phyloP scores from a whole-genome alignment of 2,113 vertebrate genomes.

The Leptobrachium ailaonicum region DNA sequence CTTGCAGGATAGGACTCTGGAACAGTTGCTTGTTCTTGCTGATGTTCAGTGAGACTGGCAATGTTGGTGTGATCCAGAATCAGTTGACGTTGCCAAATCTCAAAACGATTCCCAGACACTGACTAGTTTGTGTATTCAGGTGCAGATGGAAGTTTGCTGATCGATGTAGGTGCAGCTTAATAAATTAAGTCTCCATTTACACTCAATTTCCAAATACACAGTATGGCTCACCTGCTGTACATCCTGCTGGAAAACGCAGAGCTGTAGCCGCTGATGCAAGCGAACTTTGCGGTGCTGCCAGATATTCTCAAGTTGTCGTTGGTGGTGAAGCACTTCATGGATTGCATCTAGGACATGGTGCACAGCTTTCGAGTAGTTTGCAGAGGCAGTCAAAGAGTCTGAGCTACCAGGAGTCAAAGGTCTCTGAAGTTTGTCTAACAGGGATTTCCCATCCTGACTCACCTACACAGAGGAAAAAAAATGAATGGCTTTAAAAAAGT shows the following conservation, averaged over 20 bases:
- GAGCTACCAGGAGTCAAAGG: slow-evolving; percentile 92
- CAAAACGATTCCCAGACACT: too few relatives aligned
- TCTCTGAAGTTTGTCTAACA: slow-evolving; percentile 93
- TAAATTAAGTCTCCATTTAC: too few relatives aligned
- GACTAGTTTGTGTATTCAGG: too few relatives aligned
- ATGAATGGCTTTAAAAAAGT: too few relatives aligned
- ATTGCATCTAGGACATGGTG: slow-evolving; percentile 94
- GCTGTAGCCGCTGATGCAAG: slow-evolving; percentile 91
- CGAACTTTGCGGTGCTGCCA: slow-evolving; percentile 98
- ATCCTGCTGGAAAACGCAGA: slow-evolving; percentile 96
- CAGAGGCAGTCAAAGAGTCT: slow-evolving; percentile 88
- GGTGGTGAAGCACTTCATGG: slow-evolving; percentile 95
- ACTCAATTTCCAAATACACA: background rate
- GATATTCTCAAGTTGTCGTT: slow-evolving; percentile 94
- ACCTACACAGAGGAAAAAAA: slow-evolving; percentile 68
- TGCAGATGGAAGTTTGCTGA: too few relatives aligned
- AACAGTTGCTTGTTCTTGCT: too few relatives aligned
- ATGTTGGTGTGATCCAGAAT: too few relatives aligned
- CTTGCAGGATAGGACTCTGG: too few relatives aligned
- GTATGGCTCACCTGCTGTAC: slow-evolving; percentile 84
- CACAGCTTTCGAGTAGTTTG: slow-evolving; percentile 96
- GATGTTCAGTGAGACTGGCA: too few relatives aligned
- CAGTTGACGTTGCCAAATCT: too few relatives aligned
- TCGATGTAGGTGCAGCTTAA: too few relatives aligned
- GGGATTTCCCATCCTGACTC: slow-evolving; percentile 94